These are phyloP conservation scores for Eulemur rufifrons DNA, from an alignment of 2,113 vertebrate genomes.

Conservation along the genomic window DNA sequence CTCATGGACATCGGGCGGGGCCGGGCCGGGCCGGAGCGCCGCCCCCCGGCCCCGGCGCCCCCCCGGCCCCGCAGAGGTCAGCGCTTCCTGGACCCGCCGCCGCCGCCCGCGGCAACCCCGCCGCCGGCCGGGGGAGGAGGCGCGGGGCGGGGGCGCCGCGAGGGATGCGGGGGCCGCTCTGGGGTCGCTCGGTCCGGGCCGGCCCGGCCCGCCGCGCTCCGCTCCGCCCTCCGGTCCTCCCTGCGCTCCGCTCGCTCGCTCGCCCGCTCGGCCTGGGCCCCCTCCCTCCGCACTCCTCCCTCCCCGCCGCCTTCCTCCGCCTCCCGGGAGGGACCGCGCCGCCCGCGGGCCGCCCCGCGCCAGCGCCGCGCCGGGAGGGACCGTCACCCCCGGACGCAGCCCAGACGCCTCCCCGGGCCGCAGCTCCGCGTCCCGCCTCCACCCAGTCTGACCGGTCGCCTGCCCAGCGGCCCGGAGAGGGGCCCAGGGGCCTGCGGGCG, in stretches of 20 bases:
- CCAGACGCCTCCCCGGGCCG: background rate
- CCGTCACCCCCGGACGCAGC: background rate
- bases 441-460: background rate
- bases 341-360: slow-evolving; percentile 66
- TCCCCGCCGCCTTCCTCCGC: slow-evolving; percentile 30
- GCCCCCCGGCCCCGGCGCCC: slow-evolving; percentile 84
- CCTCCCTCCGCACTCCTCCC: background rate
- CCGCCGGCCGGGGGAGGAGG: background rate
- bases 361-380: slow-evolving; percentile 57
- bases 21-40: slow-evolving; percentile 83
- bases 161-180: slow-evolving; percentile 68
- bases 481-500: background rate
- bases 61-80: slow-evolving; percentile 82
- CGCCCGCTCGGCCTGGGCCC: background rate
- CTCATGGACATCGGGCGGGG: slow-evolving; percentile 96
- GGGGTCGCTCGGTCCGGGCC: slow-evolving; percentile 37
- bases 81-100: slow-evolving; percentile 53
- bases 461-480: background rate
- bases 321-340: slow-evolving; percentile 45
- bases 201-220: slow-evolving; percentile 14
- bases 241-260: background rate
- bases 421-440: background rate
- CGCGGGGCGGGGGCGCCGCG: slow-evolving; percentile 74
- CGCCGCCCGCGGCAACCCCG: slow-evolving; percentile 36
- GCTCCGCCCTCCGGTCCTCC: slow-evolving; percentile 67